Percentiles rank a stretch among this genome's conserved stretches.
Evolutionary conservation across 2,888 invertebrate species (phyloP).

Genomic region (Phania funesta): DNA sequence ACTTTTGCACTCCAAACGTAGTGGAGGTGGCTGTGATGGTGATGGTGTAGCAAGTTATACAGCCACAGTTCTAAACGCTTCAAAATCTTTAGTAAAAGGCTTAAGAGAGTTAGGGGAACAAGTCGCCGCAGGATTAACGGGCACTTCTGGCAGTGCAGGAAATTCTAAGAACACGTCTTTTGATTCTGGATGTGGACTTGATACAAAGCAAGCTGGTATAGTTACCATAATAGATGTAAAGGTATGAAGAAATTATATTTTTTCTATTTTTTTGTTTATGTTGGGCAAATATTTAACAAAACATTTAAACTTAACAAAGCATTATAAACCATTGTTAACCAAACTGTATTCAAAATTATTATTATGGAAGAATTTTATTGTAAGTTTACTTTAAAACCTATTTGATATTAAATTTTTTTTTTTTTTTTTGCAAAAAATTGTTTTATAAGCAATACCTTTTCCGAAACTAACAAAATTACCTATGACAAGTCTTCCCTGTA

Average conservation of each 20-base stretch:
- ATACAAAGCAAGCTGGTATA: slow-evolving; percentile 90
- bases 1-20: slow-evolving; percentile 87
- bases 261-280: background rate
- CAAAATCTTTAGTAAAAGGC: slow-evolving; percentile 95
- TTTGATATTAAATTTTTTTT: too few species aligned
- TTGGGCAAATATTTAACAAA: background rate
- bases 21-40: slow-evolving; percentile 91
- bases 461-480: too few species aligned
- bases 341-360: too few species aligned
- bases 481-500: too few species aligned
- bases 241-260: slow-evolving; percentile 79
- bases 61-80: slow-evolving; percentile 95
- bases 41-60: slow-evolving; percentile 94
- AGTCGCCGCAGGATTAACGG: slow-evolving; percentile 93
- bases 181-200: slow-evolving; percentile 80
- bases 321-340: background rate
- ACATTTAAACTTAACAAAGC: background rate
- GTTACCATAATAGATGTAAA: slow-evolving; percentile 93
- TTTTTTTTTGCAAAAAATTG: too few species aligned
- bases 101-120: slow-evolving; percentile 94
- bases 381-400: too few species aligned
- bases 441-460: too few species aligned
- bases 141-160: slow-evolving; percentile 81
- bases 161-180: slow-evolving; percentile 81
- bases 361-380: too few species aligned